These are phyloP conservation scores for Abrostola tripartita DNA, from an alignment of 2,888 invertebrate species.

Conservation along the genomic window DNA sequence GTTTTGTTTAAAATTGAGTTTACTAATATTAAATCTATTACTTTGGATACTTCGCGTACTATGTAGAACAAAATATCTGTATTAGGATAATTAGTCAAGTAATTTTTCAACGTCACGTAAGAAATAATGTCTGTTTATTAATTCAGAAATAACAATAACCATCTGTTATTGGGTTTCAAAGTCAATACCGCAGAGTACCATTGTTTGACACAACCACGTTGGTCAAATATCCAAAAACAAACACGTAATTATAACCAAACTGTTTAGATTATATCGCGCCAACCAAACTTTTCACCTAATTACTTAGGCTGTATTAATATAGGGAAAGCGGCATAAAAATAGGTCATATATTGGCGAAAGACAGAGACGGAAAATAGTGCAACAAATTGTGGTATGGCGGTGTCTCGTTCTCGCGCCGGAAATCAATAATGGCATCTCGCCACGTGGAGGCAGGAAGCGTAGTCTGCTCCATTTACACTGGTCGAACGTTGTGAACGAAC, in stretches of 20 bases:
- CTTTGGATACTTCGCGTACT: too few species aligned
- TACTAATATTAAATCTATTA: too few species aligned
- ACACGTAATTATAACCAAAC: constrained; percentile 47
- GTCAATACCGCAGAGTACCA: constrained; percentile 32
- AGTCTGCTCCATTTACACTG: constrained; percentile 82
- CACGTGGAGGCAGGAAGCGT: constrained; percentile 85
- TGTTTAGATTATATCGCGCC: constrained; percentile 70
- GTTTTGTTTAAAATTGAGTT: too few species aligned
- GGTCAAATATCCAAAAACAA: constrained; percentile 45
- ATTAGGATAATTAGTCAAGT: too few species aligned
- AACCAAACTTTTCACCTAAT: constrained; percentile 84
- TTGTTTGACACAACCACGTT: constrained; percentile 23
- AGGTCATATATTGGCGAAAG: constrained; percentile 87
- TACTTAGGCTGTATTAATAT: constrained; percentile 87
- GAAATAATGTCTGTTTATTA: too few species aligned
- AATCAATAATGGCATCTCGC: constrained; percentile 87
- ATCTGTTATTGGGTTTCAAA: constrained; percentile 14
- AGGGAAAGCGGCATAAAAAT: constrained; percentile 87
- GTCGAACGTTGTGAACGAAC: constrained; percentile 72
- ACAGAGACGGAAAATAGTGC: constrained; percentile 85
- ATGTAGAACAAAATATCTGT: too few species aligned
- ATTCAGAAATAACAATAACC: neutral
- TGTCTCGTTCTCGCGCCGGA: constrained; percentile 84
- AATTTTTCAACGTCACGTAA: too few species aligned
- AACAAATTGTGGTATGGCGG: constrained; percentile 85